Evolutionary conservation across 2,888 invertebrate genomes (phyloP).

Genomic region (Lasioglossum pauxillum): DNA sequence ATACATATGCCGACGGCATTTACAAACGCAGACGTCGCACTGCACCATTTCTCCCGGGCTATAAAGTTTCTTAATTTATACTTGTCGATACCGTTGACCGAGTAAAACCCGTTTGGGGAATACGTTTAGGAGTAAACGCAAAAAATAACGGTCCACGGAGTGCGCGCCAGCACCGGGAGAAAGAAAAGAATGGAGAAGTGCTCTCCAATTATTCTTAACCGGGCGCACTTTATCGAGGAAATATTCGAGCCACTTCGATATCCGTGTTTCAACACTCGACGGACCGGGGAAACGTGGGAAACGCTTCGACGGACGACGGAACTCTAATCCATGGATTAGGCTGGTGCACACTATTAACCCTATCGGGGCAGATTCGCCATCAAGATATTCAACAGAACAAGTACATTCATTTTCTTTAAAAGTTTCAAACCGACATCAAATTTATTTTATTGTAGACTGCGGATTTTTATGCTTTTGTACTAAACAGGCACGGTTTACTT

Average conservation of each 20-base stretch:
- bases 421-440: too few relatives aligned
- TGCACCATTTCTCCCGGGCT: slow-evolving; percentile 56
- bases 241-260: slow-evolving; percentile 26
- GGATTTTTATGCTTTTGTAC: too few relatives aligned
- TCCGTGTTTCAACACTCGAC: slow-evolving; percentile 26
- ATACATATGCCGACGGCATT: slow-evolving; percentile 38
- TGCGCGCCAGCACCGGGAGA: background rate
- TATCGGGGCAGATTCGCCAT: background rate
- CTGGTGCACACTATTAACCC: background rate
- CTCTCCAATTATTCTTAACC: slow-evolving; percentile 51
- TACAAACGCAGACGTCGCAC: slow-evolving; percentile 61
- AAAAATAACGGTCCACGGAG: slow-evolving; percentile 4
- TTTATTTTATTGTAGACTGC: too few relatives aligned
- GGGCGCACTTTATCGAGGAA: slow-evolving; percentile 21
- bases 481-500: background rate
- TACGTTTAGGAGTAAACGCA: background rate
- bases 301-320: background rate
- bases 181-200: background rate
- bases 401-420: too few relatives aligned
- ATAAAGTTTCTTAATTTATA: slow-evolving; percentile 67
- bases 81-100: slow-evolving; percentile 60
- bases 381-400: background rate
- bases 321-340: slow-evolving; percentile 8
- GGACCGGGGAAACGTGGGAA: background rate
- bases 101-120: slow-evolving; percentile 39